Conservation (phyloP, 1,140 invertebrate species). For the Drosophila navojoa region DNA sequence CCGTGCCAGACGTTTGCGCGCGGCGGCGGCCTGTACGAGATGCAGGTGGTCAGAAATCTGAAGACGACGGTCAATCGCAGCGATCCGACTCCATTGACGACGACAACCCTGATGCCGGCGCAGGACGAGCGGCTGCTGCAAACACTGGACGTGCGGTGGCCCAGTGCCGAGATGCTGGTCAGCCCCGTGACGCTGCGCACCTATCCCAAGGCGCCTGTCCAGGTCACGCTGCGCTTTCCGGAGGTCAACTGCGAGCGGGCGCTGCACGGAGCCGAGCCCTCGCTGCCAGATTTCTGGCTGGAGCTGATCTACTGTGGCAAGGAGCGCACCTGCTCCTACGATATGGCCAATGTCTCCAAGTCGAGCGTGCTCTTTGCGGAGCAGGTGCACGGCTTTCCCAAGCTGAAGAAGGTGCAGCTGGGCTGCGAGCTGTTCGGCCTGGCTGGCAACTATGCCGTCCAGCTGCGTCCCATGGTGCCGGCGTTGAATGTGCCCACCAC, state of each 20-base stretch:
- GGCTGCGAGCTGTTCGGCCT: constrained; percentile 91
- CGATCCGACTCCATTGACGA: constrained; percentile 37
- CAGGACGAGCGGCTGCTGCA: constrained; percentile 75
- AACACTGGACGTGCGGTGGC: constrained; percentile 90
- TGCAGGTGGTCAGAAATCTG: constrained; percentile 76
- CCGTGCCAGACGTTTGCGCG: constrained; percentile 75
- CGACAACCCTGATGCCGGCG: constrained; percentile 70
- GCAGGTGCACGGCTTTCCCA: constrained; percentile 88
- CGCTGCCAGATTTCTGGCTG: constrained; percentile 88
- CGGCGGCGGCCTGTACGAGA: constrained; percentile 78
- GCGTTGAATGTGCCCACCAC: constrained; percentile 86
- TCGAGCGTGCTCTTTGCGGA: constrained; percentile 87
- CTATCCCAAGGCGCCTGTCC: constrained; percentile 90
- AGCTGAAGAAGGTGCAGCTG: constrained; percentile 87
- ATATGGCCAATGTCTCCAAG: constrained; percentile 51
- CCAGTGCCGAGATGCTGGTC: constrained; percentile 88
- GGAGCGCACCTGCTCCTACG: constrained; percentile 82
- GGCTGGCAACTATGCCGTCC: constrained; percentile 90
- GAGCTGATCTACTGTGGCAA: constrained; percentile 91
- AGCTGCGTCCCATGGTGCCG: constrained; percentile 86
- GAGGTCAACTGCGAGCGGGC: constrained; percentile 86
- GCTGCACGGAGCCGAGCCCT: constrained; percentile 84
- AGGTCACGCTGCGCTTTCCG: constrained; percentile 89
- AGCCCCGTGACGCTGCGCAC: constrained; percentile 90
- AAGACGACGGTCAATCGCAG: constrained; percentile 52